These are phyloP conservation scores for Diarsia dahlii DNA, from an alignment of 2,888 invertebrate genomes.

Conservation along the genomic window DNA sequence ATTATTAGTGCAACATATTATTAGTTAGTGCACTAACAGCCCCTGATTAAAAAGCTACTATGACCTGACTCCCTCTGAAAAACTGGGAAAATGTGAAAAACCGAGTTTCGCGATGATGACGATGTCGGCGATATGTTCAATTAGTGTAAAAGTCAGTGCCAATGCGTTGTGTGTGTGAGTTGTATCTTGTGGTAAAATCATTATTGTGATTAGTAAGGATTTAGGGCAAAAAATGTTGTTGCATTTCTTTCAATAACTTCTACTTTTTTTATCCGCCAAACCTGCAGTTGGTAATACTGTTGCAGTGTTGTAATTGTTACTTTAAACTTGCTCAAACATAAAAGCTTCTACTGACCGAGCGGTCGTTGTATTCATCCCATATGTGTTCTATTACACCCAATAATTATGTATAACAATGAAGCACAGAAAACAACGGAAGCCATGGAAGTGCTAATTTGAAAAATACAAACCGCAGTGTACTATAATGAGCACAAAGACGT, in stretches of 20 bases:
- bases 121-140: background rate
- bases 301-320: conserved; percentile 45
- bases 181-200: background rate
- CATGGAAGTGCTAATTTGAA: conserved; percentile 89
- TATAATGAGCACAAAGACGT: conserved; percentile 85
- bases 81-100: background rate
- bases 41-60: background rate
- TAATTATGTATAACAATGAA: conserved; percentile 84
- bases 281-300: conserved; percentile 24
- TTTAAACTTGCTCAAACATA: conserved; percentile 56
- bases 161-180: too few relatives aligned
- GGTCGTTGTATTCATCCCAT: conserved; percentile 64
- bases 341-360: conserved; percentile 47
- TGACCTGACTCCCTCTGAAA: background rate
- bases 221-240: background rate
- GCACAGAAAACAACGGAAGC: conserved; percentile 82
- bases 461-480: conserved; percentile 86
- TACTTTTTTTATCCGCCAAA: background rate
- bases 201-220: background rate
- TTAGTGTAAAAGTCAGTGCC: background rate
- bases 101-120: too few relatives aligned
- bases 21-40: background rate
- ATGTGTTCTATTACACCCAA: conserved; percentile 71
- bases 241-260: background rate
- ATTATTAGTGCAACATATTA: too few relatives aligned